phyloP scores from a whole-genome alignment of 2,113 vertebrate species.

The Poeciliopsis occidentalis region DNA sequence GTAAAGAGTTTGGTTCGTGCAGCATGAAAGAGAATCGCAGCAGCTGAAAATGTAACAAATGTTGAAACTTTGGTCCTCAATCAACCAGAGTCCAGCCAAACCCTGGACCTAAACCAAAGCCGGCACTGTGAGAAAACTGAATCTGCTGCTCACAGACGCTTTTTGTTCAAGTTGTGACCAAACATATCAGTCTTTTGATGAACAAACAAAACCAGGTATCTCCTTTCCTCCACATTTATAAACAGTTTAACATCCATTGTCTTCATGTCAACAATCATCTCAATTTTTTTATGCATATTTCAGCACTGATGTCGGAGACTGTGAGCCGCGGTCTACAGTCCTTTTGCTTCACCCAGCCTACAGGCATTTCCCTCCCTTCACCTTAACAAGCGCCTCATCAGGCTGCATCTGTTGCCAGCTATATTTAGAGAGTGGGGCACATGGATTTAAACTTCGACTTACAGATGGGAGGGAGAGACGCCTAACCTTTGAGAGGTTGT shows the following conservation, averaged over 20 bases:
- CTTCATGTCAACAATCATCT: background rate
- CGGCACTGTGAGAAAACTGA: no score
- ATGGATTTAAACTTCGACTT: constrained; percentile 69
- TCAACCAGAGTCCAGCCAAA: no score
- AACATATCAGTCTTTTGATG: no score
- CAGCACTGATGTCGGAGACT: constrained; percentile 18
- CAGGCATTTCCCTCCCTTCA: background rate
- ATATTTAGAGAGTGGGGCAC: constrained; percentile 76
- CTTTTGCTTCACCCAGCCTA: constrained; percentile 15
- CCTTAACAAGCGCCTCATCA: constrained; percentile 58
- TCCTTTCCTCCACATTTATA: background rate
- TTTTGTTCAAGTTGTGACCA: no score
- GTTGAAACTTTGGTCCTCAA: no score
- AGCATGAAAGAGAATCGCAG: no score
- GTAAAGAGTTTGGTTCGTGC: no score
- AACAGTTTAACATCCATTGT: background rate
- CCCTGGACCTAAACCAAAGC: no score
- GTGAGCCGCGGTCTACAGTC: constrained; percentile 20
- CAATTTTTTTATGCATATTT: background rate
- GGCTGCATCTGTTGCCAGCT: constrained; percentile 77
- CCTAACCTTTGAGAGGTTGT: constrained; percentile 65
- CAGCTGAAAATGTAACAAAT: no score
- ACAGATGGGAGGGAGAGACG: constrained; percentile 56
- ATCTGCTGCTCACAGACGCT: no score
- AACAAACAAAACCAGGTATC: no score